Base-by-base conservation (phyloP, 2,797 vertebrate genomes). In the Eidolon dupreanum region DNA sequence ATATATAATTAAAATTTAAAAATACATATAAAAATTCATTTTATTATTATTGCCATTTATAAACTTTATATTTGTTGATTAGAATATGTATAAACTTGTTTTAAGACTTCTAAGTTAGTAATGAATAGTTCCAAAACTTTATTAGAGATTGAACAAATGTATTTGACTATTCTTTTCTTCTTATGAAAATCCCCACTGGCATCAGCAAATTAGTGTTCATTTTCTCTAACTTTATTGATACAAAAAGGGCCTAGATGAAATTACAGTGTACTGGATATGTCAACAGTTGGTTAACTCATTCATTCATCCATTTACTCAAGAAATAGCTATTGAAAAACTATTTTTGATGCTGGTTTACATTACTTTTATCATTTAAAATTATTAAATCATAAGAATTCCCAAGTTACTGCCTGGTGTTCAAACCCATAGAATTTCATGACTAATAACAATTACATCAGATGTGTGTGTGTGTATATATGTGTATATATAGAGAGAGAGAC, bases 321-420 rank as follows among this genome's bases (percentile, higher is more conserved):
- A 55, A 59, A 38, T 43, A 59, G 53, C 33, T 43, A 36, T 33
- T 57, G 24, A 61, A 46, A 77, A 20, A 93, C 22, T 61, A 31
- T n/a, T 81, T 96, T 81, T 38, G 41, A 77, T 74, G 3, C 36
- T 71, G 12, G 15, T 31, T 92, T 88, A 38, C 43, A 90, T 46
- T 81, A 17, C 8, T 43, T 85, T 79, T 57, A 66, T 59, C 31
- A 86, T 87, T 95, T 91, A 81, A 53, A 68, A 75, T 63, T 90
- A 75, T 36, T 43, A 87, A 55, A 85, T 86, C 10, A 41, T 46
- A 46, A 84, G 31, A 43, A 88, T 75, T 91, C 88, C 7, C n/a
- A 71, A 61, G 38, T 43, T 93, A 88, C 38, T 57, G 22, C 3
- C 59, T 85, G 46, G 7, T 93, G 68, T 81, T 84, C 51, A 81